Conservation (phyloP, 2,113 vertebrate species). For the Heloderma charlesbogerti region DNA sequence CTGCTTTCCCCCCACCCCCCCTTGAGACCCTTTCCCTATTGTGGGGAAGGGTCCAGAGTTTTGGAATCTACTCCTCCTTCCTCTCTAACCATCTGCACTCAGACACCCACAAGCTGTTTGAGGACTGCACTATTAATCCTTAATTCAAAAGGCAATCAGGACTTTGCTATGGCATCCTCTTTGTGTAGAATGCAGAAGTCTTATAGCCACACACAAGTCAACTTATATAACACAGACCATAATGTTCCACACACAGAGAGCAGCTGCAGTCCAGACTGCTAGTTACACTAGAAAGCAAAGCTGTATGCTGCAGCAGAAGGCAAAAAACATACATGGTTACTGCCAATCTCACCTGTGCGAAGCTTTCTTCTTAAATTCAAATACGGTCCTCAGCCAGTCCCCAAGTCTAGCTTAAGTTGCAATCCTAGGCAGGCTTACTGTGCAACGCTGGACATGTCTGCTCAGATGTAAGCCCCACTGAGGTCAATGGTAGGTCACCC, state of each 20-base stretch:
- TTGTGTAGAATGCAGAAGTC: not conserved
- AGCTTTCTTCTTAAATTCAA: not conserved
- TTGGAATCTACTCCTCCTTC: slow-evolving; percentile 1
- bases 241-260: not conserved
- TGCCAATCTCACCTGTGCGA: not conserved
- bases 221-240: not conserved
- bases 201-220: not conserved
- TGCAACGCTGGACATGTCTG: no score
- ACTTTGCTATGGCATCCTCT: not conserved
- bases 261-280: not conserved
- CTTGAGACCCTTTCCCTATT: not conserved
- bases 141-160: not conserved
- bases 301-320: not conserved
- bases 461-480: no score
- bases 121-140: not conserved
- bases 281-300: not conserved
- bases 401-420: not conserved
- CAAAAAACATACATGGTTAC: no score
- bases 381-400: not conserved
- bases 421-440: not conserved
- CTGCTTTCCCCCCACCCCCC: not conserved
- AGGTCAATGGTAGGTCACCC: no score
- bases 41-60: not conserved
- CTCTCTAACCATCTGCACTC: not conserved
- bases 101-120: not conserved